Evolutionary conservation across 1,140 invertebrate genomes (phyloP), one percentile per base, ranked within the genome.

Genomic region (Aplysia californica): DNA sequence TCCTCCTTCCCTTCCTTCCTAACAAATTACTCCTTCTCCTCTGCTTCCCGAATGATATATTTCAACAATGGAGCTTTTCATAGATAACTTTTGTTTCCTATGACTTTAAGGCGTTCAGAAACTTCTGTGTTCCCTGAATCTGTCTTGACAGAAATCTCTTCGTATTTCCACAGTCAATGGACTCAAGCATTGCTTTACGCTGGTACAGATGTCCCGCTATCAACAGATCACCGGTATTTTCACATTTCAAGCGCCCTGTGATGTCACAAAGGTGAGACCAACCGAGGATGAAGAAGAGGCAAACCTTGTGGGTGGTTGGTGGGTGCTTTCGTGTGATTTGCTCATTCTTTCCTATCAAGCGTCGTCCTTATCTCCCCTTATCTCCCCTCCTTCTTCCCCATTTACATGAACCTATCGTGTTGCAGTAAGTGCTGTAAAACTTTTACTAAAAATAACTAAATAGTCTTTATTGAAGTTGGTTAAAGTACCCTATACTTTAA

Each of bases 181-280:
- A 70, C 82, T 93, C 41, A 92, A 92, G 76, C 87, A 91, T 80
- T 91, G 91, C 21, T 92, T 93, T 80, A 91, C 92, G 3, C 81
- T 93, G 39, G 91, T 93, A 68, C 91, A 91, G 84, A 85, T 92
- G 58, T 93, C 92, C 83, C 87, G 92, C 50, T 93, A 92, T 81
- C 92, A 93, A 58, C 88, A 93, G 82, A 91, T 93, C 41, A 89
- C 92, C 18, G 91, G 91, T 33, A 91, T 92, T 21, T 92, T 91
- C 83, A 92, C 92, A 31, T 90, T 93, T 81, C 92, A 92, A 83
- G 91, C 92, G 3, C 83, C 89, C 4, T 90, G 86, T 41, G 91
- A 93, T 75, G 85, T 88, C 70, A 82, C 88, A 35, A 93, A 92
- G 90, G 92, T 93, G n/a, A n/a, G n/a, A n/a, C n/a, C n/a, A n/a